Conservation (phyloP, 2,113 vertebrate genomes). For the Origma solitaria region DNA sequence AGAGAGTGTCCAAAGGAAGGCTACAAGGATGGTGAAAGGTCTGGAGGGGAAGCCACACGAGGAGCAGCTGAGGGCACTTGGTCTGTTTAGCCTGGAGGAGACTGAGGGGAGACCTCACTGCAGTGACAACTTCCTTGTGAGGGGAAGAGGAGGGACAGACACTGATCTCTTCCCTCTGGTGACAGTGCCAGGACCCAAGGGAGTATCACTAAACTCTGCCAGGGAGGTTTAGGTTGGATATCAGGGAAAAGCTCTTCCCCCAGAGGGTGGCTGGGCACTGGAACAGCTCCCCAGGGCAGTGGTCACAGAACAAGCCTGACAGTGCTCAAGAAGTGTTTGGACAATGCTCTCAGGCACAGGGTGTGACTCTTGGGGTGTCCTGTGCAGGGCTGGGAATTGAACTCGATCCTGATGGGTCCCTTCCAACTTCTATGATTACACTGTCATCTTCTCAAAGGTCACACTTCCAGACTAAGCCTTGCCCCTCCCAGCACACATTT, state of each 20-base stretch:
- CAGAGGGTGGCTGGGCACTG: neutral
- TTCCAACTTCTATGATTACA: neutral
- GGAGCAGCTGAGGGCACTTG: neutral
- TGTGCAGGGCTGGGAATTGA: no score
- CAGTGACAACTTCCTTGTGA: accelerated
- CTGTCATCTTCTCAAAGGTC: neutral
- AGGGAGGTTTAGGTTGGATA: neutral
- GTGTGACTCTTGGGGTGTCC: neutral
- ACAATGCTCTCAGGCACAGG: neutral
- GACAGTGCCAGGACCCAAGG: neutral
- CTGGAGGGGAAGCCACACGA: accelerated
- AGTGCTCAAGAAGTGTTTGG: neutral
- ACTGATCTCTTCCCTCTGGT: neutral
- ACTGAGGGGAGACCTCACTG: neutral
- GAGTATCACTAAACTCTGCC: neutral
- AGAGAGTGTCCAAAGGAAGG: neutral
- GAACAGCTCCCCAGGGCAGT: neutral
- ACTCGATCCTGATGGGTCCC: neutral
- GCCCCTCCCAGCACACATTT: neutral
- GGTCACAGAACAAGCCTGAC: neutral
- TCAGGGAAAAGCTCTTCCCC: accelerated
- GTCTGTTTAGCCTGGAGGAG: neutral
- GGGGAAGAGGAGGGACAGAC: neutral
- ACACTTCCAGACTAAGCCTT: neutral
- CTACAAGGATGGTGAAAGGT: neutral